phyloP scores from a whole-genome alignment of 2,113 vertebrate species.

The Perccottus glenii region DNA sequence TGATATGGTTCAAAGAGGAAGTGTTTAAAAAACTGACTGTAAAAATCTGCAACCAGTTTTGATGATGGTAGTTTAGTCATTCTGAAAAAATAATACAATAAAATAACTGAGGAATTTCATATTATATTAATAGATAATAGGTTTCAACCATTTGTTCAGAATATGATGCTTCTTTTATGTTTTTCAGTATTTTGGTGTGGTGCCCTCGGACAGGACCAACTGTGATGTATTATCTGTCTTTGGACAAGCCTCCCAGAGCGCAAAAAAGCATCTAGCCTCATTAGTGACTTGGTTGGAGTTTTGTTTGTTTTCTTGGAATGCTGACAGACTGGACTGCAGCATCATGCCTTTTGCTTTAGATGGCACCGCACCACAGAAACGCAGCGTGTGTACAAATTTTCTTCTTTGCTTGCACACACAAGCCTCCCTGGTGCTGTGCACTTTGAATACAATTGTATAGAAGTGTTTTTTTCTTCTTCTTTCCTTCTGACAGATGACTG shows the following conservation, averaged over 20 bases:
- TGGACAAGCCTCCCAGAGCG: slow-evolving; percentile 54
- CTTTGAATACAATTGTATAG: slow-evolving; percentile 60
- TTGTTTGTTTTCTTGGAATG: slow-evolving; percentile 67
- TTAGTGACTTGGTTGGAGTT: slow-evolving; percentile 62
- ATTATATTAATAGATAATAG: slow-evolving; percentile 36
- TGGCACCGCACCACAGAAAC: slow-evolving; percentile 66
- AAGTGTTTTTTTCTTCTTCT: slow-evolving; percentile 58
- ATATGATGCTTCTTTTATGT: slow-evolving; percentile 15
- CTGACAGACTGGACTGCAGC: slow-evolving; percentile 70
- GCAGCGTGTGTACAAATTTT: slow-evolving; percentile 69
- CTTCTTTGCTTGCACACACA: slow-evolving; percentile 58
- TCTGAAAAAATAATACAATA: slow-evolving; percentile 24
- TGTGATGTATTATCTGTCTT: slow-evolving; percentile 55
- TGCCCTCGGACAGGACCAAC: slow-evolving; percentile 42
- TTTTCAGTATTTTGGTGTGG: slow-evolving; percentile 21
- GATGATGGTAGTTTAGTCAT: slow-evolving; percentile 16
- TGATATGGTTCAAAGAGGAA: slow-evolving; percentile 51
- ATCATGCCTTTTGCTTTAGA: slow-evolving; percentile 67
- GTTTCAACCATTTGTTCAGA: slow-evolving; percentile 33
- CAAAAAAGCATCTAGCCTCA: slow-evolving; percentile 57
- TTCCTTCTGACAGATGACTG: slow-evolving; percentile 76
- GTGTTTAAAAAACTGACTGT: slow-evolving; percentile 41
- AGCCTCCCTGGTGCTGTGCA: slow-evolving; percentile 58
- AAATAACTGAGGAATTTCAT: too few species aligned
- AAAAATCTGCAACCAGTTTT: slow-evolving; percentile 33